phyloP scores from a whole-genome alignment of 2,797 vertebrate species.

The Phrynocephalus forsythii region DNA sequence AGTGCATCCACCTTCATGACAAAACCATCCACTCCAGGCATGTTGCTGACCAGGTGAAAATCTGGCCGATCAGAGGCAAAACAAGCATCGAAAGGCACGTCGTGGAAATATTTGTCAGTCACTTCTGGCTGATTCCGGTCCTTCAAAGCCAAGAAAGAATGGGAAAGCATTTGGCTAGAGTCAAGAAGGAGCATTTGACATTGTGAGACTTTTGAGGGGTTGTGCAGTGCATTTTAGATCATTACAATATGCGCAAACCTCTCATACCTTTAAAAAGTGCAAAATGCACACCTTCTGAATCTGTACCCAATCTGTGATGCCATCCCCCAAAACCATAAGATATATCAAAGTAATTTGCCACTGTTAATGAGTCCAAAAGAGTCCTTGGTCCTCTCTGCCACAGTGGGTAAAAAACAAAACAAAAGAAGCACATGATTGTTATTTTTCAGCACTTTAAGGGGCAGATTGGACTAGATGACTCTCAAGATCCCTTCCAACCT shows the following conservation, averaged over 20 bases:
- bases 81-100: conserved; percentile 94
- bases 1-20: conserved; percentile 96
- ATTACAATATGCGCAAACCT: too few relatives aligned
- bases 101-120: conserved; percentile 91
- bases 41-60: conserved; percentile 84
- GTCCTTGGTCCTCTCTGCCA: not conserved
- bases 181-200: not conserved
- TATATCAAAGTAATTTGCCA: not conserved
- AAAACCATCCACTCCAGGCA: conserved; percentile 96
- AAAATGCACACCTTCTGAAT: not conserved
- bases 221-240: too few relatives aligned
- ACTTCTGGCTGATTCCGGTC: conserved; percentile 94
- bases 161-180: not conserved
- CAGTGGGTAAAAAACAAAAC: not conserved
- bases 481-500: too few relatives aligned
- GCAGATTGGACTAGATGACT: too few relatives aligned
- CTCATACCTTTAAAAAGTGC: too few relatives aligned
- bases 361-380: not conserved
- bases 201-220: too few relatives aligned
- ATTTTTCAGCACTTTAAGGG: not conserved
- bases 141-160: conserved; percentile 68
- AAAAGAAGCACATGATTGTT: not conserved
- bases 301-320: not conserved
- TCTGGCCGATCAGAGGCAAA: conserved; percentile 90
- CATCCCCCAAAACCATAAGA: not conserved